Evolutionary conservation across 2,113 vertebrate genomes (phyloP).

Genomic region (Coryphaenoides rupestris): DNA sequence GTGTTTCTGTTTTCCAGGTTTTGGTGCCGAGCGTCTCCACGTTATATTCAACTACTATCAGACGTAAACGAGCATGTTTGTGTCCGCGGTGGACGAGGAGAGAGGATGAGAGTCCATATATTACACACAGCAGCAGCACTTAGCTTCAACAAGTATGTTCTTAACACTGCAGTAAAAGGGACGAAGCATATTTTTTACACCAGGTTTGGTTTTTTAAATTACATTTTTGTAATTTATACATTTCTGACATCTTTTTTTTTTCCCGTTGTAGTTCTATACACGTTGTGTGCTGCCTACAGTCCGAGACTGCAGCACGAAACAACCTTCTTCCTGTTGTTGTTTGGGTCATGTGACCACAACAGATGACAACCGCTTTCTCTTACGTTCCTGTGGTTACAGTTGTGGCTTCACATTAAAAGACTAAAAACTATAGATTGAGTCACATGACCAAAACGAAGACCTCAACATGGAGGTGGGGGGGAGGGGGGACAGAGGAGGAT

Average conservation of each 20-base stretch:
- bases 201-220: constrained; percentile 31
- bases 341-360: constrained; percentile 6
- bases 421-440: no score
- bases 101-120: constrained; percentile 73
- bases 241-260: constrained; percentile 16
- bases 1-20: constrained; percentile 33
- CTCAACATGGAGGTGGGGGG: no score
- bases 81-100: constrained; percentile 29
- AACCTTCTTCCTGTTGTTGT: constrained; percentile 45
- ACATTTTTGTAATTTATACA: constrained; percentile 8
- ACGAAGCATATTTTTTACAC: constrained; percentile 82
- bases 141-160: constrained; percentile 40
- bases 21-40: constrained; percentile 6
- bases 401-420: no score
- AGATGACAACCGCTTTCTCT: no score
- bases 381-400: no score
- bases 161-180: constrained; percentile 80
- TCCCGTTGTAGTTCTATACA: constrained; percentile 3
- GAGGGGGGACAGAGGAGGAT: no score
- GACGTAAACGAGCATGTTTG: neutral
- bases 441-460: no score
- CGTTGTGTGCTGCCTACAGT: constrained; percentile 29
- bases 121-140: constrained; percentile 81
- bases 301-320: no score
- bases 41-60: neutral